Conservation (phyloP, 2,888 invertebrate genomes). For the Asteroscopus sphinx region DNA sequence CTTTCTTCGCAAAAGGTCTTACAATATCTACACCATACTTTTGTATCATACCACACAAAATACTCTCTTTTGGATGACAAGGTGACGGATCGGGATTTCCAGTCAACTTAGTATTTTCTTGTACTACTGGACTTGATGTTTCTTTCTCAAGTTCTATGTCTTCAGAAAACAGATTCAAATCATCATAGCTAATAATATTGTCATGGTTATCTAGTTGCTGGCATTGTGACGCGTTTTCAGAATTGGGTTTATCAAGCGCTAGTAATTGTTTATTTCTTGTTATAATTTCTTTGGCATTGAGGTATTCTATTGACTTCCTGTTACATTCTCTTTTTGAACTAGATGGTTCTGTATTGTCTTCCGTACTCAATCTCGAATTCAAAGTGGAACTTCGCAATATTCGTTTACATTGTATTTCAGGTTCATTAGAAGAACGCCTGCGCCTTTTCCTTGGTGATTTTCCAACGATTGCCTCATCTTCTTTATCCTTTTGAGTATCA, state of each 20-base stretch:
- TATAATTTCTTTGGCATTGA: slow-evolving; percentile 1
- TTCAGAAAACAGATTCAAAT: slow-evolving; percentile 64
- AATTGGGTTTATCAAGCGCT: not conserved
- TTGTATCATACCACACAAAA: slow-evolving; percentile 75
- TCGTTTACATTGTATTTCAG: slow-evolving; percentile 52
- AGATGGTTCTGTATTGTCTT: slow-evolving; percentile 21
- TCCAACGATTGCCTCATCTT: slow-evolving; percentile 10
- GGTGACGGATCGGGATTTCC: not conserved
- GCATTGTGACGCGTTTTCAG: not conserved
- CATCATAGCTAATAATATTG: slow-evolving; percentile 56
- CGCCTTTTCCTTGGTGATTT: slow-evolving; percentile 49
- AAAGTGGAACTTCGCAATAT: slow-evolving; percentile 66
- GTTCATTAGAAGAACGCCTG: slow-evolving; percentile 59
- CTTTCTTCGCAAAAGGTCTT: slow-evolving; percentile 61
- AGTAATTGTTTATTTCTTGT: not conserved
- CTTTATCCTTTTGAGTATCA: not conserved
- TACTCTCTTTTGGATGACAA: slow-evolving; percentile 63
- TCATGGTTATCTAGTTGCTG: slow-evolving; percentile 2
- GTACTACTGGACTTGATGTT: slow-evolving; percentile 7
- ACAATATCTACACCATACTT: slow-evolving; percentile 68
- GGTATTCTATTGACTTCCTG: not conserved
- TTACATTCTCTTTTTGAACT: slow-evolving; percentile 10
- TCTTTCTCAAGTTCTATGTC: slow-evolving; percentile 18
- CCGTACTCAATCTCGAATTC: slow-evolving; percentile 17
- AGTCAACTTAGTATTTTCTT: slow-evolving; percentile 1